Conservation (phyloP, 2,888 invertebrate genomes). For the Nasonia oneida region DNA sequence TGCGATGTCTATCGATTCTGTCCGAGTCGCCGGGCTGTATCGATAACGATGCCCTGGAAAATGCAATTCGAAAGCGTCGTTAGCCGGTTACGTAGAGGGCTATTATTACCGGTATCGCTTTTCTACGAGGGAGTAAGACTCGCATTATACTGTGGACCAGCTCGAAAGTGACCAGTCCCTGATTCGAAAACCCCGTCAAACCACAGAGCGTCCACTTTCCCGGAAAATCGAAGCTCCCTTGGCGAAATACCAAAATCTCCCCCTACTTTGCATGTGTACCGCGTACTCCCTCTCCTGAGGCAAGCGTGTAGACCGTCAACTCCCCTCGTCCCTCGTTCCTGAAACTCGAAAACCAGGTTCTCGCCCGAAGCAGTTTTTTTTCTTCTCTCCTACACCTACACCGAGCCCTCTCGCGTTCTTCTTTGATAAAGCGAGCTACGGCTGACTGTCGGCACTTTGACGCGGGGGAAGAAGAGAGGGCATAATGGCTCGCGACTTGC, state of each 20-base stretch:
- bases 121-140: background rate
- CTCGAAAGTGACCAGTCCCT: background rate
- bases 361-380: background rate
- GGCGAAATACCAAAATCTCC: background rate
- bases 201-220: background rate
- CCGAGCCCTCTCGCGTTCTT: background rate
- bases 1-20: background rate
- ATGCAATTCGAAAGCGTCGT: background rate
- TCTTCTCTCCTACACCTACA: background rate
- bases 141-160: no score
- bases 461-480: background rate
- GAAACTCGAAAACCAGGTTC: slow-evolving; percentile 1
- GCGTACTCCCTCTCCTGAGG: no score
- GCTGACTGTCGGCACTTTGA: slow-evolving; percentile 22
- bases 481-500: slow-evolving; percentile 32
- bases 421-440: slow-evolving; percentile 33
- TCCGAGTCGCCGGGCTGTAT: background rate
- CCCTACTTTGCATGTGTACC: background rate
- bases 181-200: background rate
- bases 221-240: slow-evolving; percentile 13
- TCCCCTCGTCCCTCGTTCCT: background rate
- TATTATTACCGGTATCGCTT: background rate
- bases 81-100: background rate
- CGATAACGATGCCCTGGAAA: background rate
- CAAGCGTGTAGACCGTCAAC: no score